A percentile compares a stretch with the other conserved stretches of the same genome.
Conservation (phyloP, 1,140 invertebrate species). For the Chironomus tepperi region DNA sequence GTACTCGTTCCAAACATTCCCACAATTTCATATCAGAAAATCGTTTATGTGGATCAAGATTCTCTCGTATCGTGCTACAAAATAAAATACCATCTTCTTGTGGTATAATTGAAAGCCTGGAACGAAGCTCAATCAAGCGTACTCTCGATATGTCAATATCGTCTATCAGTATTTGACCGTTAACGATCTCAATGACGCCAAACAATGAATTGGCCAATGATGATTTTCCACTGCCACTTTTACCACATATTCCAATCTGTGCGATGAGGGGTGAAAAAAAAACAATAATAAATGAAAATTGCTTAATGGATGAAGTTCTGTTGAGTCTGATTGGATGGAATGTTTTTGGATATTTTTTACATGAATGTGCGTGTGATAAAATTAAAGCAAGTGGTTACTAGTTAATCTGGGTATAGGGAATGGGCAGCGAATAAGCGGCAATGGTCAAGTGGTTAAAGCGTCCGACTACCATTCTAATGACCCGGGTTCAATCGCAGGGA, state of each 20-base stretch:
- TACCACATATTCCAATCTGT: conserved; percentile 68
- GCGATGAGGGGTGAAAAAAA: not conserved
- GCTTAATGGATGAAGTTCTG: no score
- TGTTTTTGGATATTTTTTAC: no score
- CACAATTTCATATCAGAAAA: conserved; percentile 69
- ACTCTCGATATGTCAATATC: conserved; percentile 54
- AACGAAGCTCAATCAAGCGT: conserved; percentile 62
- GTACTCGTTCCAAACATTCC: conserved; percentile 50
- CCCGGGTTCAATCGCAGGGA: no score
- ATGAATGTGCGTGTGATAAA: no score
- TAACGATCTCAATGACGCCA: conserved; percentile 50
- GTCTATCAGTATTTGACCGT: conserved; percentile 61
- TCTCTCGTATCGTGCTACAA: conserved; percentile 80
- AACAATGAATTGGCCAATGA: conserved; percentile 62
- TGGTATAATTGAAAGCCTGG: conserved; percentile 80
- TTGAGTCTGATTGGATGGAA: no score
- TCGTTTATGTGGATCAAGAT: conserved; percentile 73
- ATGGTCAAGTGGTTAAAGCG: no score
- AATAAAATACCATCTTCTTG: conserved; percentile 88
- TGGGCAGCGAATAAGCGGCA: no score
- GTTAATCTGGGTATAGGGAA: no score
- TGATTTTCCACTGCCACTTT: conserved; percentile 73
- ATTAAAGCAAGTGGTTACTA: no score
- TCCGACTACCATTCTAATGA: no score
- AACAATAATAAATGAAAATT: no score